phyloP scores from a whole-genome alignment of 2,888 invertebrate genomes.

The Drosophila sordidapex region DNA sequence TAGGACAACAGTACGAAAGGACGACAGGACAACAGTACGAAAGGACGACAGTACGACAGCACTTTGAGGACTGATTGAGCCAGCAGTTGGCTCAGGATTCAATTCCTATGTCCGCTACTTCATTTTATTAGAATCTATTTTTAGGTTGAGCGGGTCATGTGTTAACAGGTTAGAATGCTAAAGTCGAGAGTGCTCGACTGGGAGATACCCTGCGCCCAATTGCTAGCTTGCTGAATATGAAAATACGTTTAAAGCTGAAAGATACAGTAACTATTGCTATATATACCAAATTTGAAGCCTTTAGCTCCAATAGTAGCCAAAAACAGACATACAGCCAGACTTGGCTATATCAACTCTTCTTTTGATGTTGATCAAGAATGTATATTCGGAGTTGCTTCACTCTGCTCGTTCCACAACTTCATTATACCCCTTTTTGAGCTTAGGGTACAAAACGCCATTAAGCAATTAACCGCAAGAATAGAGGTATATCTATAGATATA shows the following conservation, averaged over 20 bases:
- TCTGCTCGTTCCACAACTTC: background rate
- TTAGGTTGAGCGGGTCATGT: slow-evolving; percentile 48
- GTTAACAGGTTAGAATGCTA: background rate
- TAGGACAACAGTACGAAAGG: background rate
- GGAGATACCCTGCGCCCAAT: background rate
- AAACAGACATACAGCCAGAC: too few species aligned
- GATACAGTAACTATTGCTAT: background rate
- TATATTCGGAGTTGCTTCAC: background rate
- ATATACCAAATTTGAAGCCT: background rate
- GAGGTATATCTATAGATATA: background rate
- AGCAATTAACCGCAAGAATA: slow-evolving; percentile 28
- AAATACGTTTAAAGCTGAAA: background rate
- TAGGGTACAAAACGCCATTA: background rate
- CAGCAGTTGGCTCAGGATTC: slow-evolving; percentile 13
- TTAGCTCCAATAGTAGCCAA: fast-evolving
- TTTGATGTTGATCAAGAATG: background rate
- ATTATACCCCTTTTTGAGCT: background rate
- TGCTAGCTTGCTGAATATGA: background rate
- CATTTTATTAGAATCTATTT: slow-evolving; percentile 58
- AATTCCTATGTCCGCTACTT: slow-evolving; percentile 3
- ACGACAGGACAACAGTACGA: background rate
- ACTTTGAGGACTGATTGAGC: slow-evolving; percentile 47
- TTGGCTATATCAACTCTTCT: background rate
- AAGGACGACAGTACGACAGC: slow-evolving; percentile 6
- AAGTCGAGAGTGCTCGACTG: background rate